phyloP scores from a whole-genome alignment of 2,797 vertebrate genomes.

The Acrocephalus scirpaceus region DNA sequence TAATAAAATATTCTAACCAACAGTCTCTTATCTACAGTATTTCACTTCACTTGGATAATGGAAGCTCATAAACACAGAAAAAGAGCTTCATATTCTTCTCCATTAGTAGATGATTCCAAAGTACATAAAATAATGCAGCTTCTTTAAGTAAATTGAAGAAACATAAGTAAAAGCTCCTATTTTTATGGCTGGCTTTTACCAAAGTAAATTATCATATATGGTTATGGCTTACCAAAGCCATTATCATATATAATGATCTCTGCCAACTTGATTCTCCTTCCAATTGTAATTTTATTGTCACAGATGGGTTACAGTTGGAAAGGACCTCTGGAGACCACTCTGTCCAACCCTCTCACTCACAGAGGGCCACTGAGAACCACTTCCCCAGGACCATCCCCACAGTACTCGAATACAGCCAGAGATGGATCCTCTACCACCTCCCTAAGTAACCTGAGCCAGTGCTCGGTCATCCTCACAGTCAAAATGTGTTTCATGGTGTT shows the following conservation, averaged over 20 bases:
- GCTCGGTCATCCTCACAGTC: background rate
- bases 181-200: background rate
- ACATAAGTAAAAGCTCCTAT: background rate
- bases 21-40: background rate
- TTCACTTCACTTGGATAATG: background rate
- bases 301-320: background rate
- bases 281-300: background rate
- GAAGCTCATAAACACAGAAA: background rate
- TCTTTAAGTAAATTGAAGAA: background rate
- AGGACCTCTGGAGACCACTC: background rate
- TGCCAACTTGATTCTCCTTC: background rate
- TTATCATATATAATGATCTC: background rate
- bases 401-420: background rate
- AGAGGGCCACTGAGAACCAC: background rate
- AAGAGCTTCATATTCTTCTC: background rate
- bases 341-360: background rate
- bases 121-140: background rate
- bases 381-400: fast-evolving
- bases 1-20: background rate
- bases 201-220: background rate
- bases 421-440: background rate
- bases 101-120: background rate
- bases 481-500: background rate
- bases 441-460: background rate
- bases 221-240: no score